Base-by-base conservation (phyloP, 53 echinoderm and acorn worm species). In the Arbacia lixula region DNA sequence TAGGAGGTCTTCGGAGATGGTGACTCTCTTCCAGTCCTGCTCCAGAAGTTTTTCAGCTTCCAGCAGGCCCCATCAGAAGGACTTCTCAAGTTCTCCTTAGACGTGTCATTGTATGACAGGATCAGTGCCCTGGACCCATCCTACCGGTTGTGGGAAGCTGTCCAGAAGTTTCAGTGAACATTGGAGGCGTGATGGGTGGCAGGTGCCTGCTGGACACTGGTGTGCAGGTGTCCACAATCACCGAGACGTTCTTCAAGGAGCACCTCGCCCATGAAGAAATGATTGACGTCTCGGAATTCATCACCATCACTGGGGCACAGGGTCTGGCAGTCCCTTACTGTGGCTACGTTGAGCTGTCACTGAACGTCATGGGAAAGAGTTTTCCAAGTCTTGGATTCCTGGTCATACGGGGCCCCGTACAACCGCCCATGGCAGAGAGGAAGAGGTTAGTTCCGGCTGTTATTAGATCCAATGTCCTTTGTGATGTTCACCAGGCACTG, bases 151-250 rank as follows among this genome's bases (percentile, higher is more conserved):
- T 84, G 26, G 84, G 84, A 14, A 33, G 46, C 2, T 83, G 83
- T 24, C 82, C 82, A 10, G 82, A 82, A 27, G 46, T 64, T 3
- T 2, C 2, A 2, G 21, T 82, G 1, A 0, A 27, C 1, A 10
- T 37, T 20, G 82, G 82, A 2, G 29, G 85, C 20, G 33, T 55
- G 2, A 71, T 74, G 52, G 71, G 73, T 36, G 78, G 91, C 24
- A 36, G 63, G 19, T 95, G 95, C 42, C 66, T 94, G 49, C 46
- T 91, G 1, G 86, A 93, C 76, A 87, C 90, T 0, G 88, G 93
- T 24, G 88, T 89, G 4, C 91, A 95, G 72, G 90, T 95, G 5
- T 92, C 95, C 3, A 95, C 95, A 1, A 24, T 95, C 0, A 92
- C 89, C 4, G 90, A 92, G 57, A 64, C 83, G 20, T 92, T 85